A percentile compares a stretch with the other conserved stretches of the same genome.
phyloP scores from a whole-genome alignment of 2,888 invertebrate genomes.

The Halictus ligatus region DNA sequence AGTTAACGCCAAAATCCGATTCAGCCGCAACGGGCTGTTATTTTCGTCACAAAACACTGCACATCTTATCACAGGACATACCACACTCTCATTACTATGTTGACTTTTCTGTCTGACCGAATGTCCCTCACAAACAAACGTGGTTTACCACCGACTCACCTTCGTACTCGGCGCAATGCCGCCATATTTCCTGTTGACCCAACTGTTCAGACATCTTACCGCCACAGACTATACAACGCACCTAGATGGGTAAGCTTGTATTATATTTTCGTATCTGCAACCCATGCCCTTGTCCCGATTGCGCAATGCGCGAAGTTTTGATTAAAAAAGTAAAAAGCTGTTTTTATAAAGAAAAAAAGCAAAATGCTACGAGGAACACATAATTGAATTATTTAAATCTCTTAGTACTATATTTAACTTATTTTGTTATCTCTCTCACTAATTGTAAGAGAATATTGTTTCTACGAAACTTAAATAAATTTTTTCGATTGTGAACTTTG shows the following conservation, averaged over 20 bases:
- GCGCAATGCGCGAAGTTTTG: neutral
- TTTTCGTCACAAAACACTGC: slow-evolving; percentile 78
- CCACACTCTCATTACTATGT: slow-evolving; percentile 54
- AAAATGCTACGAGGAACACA: neutral
- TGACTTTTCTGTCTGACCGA: slow-evolving; percentile 20
- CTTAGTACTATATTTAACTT: neutral
- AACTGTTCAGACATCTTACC: slow-evolving; percentile 36
- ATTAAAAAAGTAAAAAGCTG: neutral
- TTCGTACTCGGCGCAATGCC: slow-evolving; percentile 73
- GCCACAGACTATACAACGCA: neutral
- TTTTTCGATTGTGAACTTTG: neutral
- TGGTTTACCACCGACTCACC: slow-evolving; percentile 57
- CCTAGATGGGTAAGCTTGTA: neutral
- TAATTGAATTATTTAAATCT: neutral
- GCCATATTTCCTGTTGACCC: slow-evolving; percentile 77
- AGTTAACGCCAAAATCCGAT: slow-evolving; percentile 60
- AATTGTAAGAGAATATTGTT: too few relatives aligned
- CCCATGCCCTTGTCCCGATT: neutral
- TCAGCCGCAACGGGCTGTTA: slow-evolving; percentile 74
- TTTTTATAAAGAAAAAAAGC: neutral
- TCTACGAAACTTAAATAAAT: neutral
- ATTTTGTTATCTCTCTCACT: too few relatives aligned
- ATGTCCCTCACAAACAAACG: slow-evolving; percentile 40
- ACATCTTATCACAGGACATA: slow-evolving; percentile 70
- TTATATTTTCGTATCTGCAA: neutral